Conservation (phyloP, 2,113 vertebrate genomes). For the Triplophysa siluroides region DNA sequence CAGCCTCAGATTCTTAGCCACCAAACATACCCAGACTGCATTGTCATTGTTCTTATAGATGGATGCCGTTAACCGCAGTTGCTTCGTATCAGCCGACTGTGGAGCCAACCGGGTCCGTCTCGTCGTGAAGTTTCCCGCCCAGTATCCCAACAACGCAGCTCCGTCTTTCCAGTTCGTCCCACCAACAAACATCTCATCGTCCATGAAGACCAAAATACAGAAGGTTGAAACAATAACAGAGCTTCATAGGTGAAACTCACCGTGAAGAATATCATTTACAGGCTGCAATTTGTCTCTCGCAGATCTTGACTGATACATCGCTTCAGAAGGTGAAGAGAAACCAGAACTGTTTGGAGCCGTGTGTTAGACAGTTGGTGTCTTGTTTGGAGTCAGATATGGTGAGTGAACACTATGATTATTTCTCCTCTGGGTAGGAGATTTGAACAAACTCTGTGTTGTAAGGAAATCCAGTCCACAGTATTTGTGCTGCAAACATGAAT, state of each 20-base stretch:
- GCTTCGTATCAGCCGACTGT: conserved; percentile 90
- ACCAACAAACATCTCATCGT: conserved; percentile 89
- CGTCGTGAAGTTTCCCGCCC: conserved; percentile 92
- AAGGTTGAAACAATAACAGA: conserved; percentile 78
- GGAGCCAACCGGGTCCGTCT: conserved; percentile 89
- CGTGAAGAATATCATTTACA: background rate
- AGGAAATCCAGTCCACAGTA: too few species aligned
- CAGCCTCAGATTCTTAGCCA: too few species aligned
- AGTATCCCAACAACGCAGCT: conserved; percentile 95
- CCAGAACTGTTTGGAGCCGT: conserved; percentile 97
- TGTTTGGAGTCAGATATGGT: conserved; percentile 96
- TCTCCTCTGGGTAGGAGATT: background rate
- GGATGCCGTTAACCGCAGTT: conserved; percentile 91
- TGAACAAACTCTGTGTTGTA: background rate
- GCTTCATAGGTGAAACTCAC: background rate
- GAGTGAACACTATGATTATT: conserved; percentile 46
- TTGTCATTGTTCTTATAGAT: conserved; percentile 74
- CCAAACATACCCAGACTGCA: background rate
- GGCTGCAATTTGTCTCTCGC: background rate
- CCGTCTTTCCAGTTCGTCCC: conserved; percentile 94
- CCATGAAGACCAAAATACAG: conserved; percentile 93
- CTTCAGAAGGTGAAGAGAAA: conserved; percentile 98
- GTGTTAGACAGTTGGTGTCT: conserved; percentile 94
- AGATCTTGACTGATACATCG: conserved; percentile 95
- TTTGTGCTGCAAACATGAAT: too few species aligned